A percentile compares a stretch with the other conserved stretches of the same genome.
Evolutionary conservation across 2,797 vertebrate genomes (phyloP).

Genomic region (Capromys pilorides): DNA sequence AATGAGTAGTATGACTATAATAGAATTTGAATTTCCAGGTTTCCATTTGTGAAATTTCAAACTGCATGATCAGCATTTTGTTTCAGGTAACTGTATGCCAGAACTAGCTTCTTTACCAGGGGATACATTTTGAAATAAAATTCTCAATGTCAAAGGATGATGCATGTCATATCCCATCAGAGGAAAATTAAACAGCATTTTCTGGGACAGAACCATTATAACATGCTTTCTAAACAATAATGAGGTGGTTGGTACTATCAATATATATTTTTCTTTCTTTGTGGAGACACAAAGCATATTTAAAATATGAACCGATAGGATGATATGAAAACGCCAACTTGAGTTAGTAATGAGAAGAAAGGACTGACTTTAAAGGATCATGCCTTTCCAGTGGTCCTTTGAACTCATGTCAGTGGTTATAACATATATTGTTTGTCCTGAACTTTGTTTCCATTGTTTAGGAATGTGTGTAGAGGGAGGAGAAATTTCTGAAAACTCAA

Average conservation of each 20-base stretch:
- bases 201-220: slow-evolving; percentile 40
- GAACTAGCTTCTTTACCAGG: slow-evolving; percentile 17
- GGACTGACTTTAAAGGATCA: slow-evolving; percentile 5
- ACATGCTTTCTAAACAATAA: not conserved
- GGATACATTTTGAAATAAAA: slow-evolving; percentile 34
- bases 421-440: not conserved
- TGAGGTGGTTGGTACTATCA: not conserved
- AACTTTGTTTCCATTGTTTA: slow-evolving; percentile 38
- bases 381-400: slow-evolving; percentile 24
- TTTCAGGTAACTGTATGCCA: not conserved
- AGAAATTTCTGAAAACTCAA: not conserved
- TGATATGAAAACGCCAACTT: not conserved
- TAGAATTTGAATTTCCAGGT: not conserved
- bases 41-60: slow-evolving; percentile 38
- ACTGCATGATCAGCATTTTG: not conserved
- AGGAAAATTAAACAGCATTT: slow-evolving; percentile 55
- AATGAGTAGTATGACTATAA: not conserved
- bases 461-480: not conserved
- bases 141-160: slow-evolving; percentile 2
- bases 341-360: slow-evolving; percentile 43
- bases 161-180: slow-evolving; percentile 22
- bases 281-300: not conserved
- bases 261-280: not conserved
- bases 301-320: slow-evolving; percentile 30
- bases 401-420: not conserved